Evolutionary conservation across 2,113 vertebrate species (phyloP).

Genomic region (Malurus alboscapulatus): DNA sequence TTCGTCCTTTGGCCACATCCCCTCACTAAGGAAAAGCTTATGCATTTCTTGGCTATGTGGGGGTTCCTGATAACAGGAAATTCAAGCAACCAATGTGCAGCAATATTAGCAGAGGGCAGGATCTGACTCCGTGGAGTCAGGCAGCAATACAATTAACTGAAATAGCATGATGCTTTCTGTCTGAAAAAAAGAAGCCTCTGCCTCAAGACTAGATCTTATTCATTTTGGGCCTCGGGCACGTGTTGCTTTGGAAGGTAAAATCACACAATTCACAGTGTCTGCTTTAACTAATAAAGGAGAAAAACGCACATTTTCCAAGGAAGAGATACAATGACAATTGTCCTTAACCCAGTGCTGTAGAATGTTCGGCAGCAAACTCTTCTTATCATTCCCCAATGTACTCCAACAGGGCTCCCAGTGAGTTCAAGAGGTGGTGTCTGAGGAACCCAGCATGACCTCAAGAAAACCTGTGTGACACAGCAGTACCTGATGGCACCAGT

Average conservation of each 20-base stretch:
- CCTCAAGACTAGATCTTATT: neutral
- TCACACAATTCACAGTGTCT: neutral
- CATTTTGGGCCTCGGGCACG: neutral
- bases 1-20: fast-evolving
- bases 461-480: neutral
- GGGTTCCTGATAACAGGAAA: neutral
- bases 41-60: neutral
- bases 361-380: neutral
- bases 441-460: neutral
- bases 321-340: neutral
- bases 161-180: neutral
- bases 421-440: neutral
- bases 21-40: neutral
- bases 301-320: neutral
- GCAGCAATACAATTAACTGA: neutral
- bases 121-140: neutral
- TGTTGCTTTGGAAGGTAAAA: neutral
- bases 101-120: neutral
- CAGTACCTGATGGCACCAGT: constrained; percentile 15
- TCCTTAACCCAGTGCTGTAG: neutral
- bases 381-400: neutral
- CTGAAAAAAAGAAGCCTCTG: neutral
- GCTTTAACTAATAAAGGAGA: neutral
- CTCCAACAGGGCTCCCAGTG: neutral
- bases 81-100: neutral